phyloP scores from a whole-genome alignment of 1,140 invertebrate species.

The Coptotermes formosanus region DNA sequence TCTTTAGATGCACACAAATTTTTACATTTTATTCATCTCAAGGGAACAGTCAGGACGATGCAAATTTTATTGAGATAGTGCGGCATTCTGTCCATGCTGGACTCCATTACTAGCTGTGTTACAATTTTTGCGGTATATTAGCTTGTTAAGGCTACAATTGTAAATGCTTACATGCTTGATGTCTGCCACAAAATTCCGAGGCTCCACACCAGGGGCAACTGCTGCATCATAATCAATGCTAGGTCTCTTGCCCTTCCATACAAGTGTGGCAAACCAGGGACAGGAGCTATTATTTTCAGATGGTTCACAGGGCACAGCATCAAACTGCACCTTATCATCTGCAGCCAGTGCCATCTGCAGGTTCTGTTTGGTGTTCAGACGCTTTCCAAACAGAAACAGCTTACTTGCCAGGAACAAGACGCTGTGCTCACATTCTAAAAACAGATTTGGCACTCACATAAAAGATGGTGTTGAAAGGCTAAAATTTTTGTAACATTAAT shows the following conservation, averaged over 20 bases:
- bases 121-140: too few species aligned
- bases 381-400: constrained; percentile 40
- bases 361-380: constrained; percentile 38
- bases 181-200: neutral
- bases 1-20: too few species aligned
- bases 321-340: constrained; percentile 39
- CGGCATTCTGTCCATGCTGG: too few species aligned
- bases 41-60: too few species aligned
- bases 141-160: neutral
- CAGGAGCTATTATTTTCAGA: constrained; percentile 39
- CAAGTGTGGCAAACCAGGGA: constrained; percentile 41
- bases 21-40: too few species aligned
- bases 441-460: neutral
- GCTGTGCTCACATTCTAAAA: constrained; percentile 18
- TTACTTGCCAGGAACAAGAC: constrained; percentile 42
- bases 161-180: constrained; percentile 6
- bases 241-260: constrained; percentile 40
- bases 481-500: too few species aligned
- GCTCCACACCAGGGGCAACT: constrained; percentile 25
- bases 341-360: constrained; percentile 34
- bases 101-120: too few species aligned
- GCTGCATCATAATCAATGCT: constrained; percentile 15
- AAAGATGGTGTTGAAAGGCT: neutral
- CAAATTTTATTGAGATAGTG: too few species aligned
- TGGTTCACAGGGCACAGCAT: constrained; percentile 42